Evolutionary conservation across 2,113 vertebrate genomes (phyloP), one percentile per base, ranked within the genome.

Genomic region (Calyptommatus sinebrachiatus): DNA sequence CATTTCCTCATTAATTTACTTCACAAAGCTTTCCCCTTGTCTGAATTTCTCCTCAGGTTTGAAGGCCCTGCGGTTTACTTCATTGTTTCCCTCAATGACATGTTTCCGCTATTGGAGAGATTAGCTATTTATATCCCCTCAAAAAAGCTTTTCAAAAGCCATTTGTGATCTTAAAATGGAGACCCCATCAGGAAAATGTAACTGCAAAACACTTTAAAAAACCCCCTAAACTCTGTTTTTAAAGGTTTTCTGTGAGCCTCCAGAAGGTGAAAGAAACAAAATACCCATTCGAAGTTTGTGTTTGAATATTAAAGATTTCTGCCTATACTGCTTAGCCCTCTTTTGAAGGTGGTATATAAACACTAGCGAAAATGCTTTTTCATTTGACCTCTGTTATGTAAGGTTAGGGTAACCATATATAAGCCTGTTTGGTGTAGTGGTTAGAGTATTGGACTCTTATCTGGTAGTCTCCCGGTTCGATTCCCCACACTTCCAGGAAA

Each of bases 71-170:
- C 83, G 2, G 1, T 31, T 45, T 31, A 73, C 31, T 11, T 50
- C 18, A 61, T 31, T 83, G 82, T 63, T 29, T 41, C 5, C 0
- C 4, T 0, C 22, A 8, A 16, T 62, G 8, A 8, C 22, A 8
- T 53, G 76, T 41, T 24, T 71, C 16, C 48, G 63, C 73, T 31
- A 4, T 0, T 11, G 69, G 77, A 65, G 2, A 84, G 31, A 81
- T 77, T 46, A 62, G 7, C 16, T 74, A 12, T 77, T 87, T 76
- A 35, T 83, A 80, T 82, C n/a, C 26, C 3, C 14, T 28, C 0
- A 18, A 57, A 57, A 50, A 81, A 66, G 41, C 65, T 2, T 61
- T 50, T 29, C 3, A 60, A 75, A 48, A 77, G 77, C 66, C n/a
- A 0, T 26, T 80, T 68, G 84, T 31, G 11, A 11, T 0, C 66